Base-by-base conservation (phyloP, 2,113 vertebrate genomes). In the Coptodon bakossiorum region DNA sequence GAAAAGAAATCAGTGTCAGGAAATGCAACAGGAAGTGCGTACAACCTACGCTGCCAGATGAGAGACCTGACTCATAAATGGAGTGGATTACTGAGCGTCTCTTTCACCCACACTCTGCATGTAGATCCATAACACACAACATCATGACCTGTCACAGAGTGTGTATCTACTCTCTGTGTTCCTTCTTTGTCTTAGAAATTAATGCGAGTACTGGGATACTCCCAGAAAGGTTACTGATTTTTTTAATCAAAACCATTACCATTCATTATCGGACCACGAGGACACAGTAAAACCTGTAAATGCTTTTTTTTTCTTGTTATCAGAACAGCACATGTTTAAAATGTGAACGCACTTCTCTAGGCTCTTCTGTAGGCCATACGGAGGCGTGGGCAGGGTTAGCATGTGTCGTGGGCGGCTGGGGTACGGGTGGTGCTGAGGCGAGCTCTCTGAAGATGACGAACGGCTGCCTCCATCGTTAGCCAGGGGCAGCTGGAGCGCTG, bases 401-500 rank as follows among this genome's bases (percentile, higher is more conserved):
- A 98, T 97, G 90, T 97, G 96, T 86, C 97, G 96, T 34, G 97
- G 97, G 81, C 97, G 97, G 87, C 95, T 95, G 2, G 97, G 96
- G 88, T 96, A 95, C 0, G 96, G 93, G 82, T 97, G 97, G 88
- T 98, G 98, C 93, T 98, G 98, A 3, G 97, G 97, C 3, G 97
- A 97, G 91, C 95, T 97, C 92, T 98, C 98, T 3, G 97, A 97
- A 6, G 97, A 98, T 0, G 97, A 97, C 1, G 98, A 97, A 45
- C 97, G 97, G 90, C 97, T 97, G 88, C 97, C 97, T 86, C 97
- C 97, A 82, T 98, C 98, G 0, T 98, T 98, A 90, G 97, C 97
- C 90, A 98, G 94, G 13, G 98, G 98, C 90, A 98, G 97, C 93
- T 98, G 98, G 84, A 98, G 96, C 53, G 98, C 98, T 98, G n/a